Base-by-base conservation (phyloP, 2,888 invertebrate species). In the Drosophila neonasuta region DNA sequence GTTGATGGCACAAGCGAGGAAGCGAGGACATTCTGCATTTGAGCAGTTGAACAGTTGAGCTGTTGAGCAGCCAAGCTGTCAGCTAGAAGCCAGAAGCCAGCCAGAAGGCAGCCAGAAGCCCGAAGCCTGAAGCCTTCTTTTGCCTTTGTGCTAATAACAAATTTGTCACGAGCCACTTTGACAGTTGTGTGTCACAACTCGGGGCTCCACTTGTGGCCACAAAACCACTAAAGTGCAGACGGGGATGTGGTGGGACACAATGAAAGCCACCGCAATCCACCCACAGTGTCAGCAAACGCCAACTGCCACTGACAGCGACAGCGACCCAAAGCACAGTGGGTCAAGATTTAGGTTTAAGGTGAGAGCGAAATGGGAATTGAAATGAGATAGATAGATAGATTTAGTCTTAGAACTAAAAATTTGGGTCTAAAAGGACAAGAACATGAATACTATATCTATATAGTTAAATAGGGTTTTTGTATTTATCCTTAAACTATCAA, bases 151-250 rank as follows among this genome's bases (percentile, higher is more conserved):
- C 81, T 80, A 84, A 84, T 80, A 88, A 78, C 70, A 74, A 88
- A 86, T 88, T 88, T 89, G 88, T 87, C 80, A 88, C 88, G 83
- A 78, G 75, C 73, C 83, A 80, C 80, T 88, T 79, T 88, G 88
- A 83, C 88, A 89, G 79, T 82, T 82, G 79, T 82, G 81, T 82
- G 86, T 86, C 86, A 83, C 68, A 83, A 62, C 64, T 63, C 54
- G 29, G 56, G 46, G 65, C 60, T 54, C 57, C 71, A 68, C 59
- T 67, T 68, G 46, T 56, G 60, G 67, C 69, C 79, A 55, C 65
- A 78, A 52, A 58, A 32, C 78, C 62, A 63, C 58, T 42, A 52
- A 58, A 36, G 49, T 29, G 34, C 39, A 45, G 57, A n/a, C 36
- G n/a, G 36, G 36, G n/a, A n/a, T n/a, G 20, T 11, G 30, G 20